Percentiles rank a stretch among this genome's conserved stretches.
Evolutionary conservation across 1,140 invertebrate species (phyloP).

Genomic region (Bombus waltoni): DNA sequence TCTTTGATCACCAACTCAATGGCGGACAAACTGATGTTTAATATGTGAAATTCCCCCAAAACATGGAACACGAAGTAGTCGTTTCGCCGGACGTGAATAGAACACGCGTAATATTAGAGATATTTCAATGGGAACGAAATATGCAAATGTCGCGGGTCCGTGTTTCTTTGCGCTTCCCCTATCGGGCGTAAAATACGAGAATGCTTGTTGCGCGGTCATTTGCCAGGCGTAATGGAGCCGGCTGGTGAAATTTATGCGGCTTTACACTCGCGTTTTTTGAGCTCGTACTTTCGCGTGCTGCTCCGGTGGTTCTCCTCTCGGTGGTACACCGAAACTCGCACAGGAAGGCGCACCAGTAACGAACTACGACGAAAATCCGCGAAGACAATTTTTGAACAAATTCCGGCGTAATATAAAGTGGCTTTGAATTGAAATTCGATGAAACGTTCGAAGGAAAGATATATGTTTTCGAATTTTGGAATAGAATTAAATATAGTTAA

Average conservation of each 20-base stretch:
- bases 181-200: slow-evolving; percentile 39
- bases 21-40: not conserved
- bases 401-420: not conserved
- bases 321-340: not conserved
- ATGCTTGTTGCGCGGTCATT: slow-evolving; percentile 51
- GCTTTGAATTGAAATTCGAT: not conserved
- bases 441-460: not conserved
- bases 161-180: slow-evolving; percentile 42
- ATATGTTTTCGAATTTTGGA: not conserved
- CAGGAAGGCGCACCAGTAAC: not conserved
- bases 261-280: slow-evolving; percentile 22
- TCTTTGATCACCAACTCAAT: not conserved
- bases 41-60: not conserved
- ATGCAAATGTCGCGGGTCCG: slow-evolving; percentile 24
- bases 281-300: not conserved
- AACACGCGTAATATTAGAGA: slow-evolving; percentile 33
- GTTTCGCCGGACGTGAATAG: not conserved
- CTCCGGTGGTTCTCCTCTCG: not conserved
- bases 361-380: not conserved
- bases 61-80: no score
- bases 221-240: slow-evolving; percentile 43
- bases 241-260: slow-evolving; percentile 27
- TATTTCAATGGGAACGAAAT: slow-evolving; percentile 38
- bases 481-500: not conserved
- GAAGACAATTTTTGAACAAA: not conserved